Base-by-base conservation (phyloP, 37 sponge, comb jelly and placozoan species). In the Halichondria panicea region DNA sequence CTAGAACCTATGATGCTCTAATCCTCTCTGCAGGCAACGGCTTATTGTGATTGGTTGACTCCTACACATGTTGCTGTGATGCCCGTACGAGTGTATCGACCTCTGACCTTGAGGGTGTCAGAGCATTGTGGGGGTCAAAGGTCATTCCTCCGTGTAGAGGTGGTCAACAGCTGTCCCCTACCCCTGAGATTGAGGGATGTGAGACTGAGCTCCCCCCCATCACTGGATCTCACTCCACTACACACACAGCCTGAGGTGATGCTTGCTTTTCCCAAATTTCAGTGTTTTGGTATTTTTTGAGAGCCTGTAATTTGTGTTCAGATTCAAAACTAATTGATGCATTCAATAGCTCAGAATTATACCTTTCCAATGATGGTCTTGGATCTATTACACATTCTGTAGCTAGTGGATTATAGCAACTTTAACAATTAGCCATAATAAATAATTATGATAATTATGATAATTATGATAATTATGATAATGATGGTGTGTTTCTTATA, bases 21-120 rank as follows among this genome's bases (percentile, higher is more conserved):
- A 5, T 37, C 19, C 42, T 19, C 33, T 18, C 46, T 2, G 2
- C 60, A 80, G 80, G 25, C 70, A 27, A 24, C 21, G 63, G 48
- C 61, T 32, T 80, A 60, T 40, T 81, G 82, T 50, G 52, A 81
- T 6, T 81, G 82, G 82, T 46, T 81, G 74, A 50, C 66, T 53
- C 82, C 82, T 5, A 7, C 18, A 2, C 72, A 81, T 35, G 58
- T 72, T 38, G 82, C 82, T 54, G 32, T 27, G 42, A 41, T 81
- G 34, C 66, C 73, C 6, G 42, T 81, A 28, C 15, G 64, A 7
- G 67, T 70, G 15, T 54, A 75, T 31, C 70, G 76, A 34, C 84
- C 84, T 34, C 60, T 84, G 15, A 33, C 50, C 15, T 15, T 76
- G 28, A 30, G 55, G 1, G 39, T 43, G 40, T 15, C 15, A 25